A percentile compares a stretch with the other conserved stretches of the same genome.
These are phyloP conservation scores for Lithobates sylvaticus DNA, from an alignment of 2,797 vertebrate species.

Conservation along the genomic window DNA sequence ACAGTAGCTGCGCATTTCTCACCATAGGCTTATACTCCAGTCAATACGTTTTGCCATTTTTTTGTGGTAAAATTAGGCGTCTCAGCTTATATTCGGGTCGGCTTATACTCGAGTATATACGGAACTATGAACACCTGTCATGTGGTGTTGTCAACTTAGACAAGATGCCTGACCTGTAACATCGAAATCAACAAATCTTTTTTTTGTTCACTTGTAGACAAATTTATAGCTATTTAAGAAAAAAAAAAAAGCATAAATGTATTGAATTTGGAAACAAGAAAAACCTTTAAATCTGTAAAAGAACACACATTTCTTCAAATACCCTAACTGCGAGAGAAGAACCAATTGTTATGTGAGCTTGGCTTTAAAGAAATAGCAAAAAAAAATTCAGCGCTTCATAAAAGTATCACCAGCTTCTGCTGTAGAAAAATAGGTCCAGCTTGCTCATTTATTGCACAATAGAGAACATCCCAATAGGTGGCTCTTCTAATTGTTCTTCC, in stretches of 20 bases:
- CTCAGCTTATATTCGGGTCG: no score
- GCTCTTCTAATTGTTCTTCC: conserved; percentile 61
- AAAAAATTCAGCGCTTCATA: conserved; percentile 57
- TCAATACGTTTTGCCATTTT: no score
- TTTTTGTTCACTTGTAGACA: conserved; percentile 35
- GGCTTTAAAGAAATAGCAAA: conserved; percentile 32
- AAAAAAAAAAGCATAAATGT: conserved; percentile 39
- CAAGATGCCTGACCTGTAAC: neutral
- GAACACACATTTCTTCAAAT: conserved; percentile 58
- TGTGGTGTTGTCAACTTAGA: no score
- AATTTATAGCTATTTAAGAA: conserved; percentile 14
- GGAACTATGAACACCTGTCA: no score
- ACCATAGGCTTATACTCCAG: no score
- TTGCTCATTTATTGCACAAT: conserved; percentile 57
- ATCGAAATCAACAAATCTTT: conserved; percentile 4
- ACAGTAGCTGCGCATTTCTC: no score
- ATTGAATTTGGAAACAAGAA: conserved; percentile 63
- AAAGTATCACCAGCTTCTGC: conserved; percentile 51
- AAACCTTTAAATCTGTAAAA: conserved; percentile 36
- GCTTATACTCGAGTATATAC: no score
- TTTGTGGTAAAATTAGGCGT: no score
- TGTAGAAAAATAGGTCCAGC: conserved; percentile 62
- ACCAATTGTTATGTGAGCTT: conserved; percentile 38
- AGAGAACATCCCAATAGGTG: conserved; percentile 61
- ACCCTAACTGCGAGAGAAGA: conserved; percentile 61